phyloP scores from a whole-genome alignment of 2,113 vertebrate genomes.

The Rutilus rutilus region DNA sequence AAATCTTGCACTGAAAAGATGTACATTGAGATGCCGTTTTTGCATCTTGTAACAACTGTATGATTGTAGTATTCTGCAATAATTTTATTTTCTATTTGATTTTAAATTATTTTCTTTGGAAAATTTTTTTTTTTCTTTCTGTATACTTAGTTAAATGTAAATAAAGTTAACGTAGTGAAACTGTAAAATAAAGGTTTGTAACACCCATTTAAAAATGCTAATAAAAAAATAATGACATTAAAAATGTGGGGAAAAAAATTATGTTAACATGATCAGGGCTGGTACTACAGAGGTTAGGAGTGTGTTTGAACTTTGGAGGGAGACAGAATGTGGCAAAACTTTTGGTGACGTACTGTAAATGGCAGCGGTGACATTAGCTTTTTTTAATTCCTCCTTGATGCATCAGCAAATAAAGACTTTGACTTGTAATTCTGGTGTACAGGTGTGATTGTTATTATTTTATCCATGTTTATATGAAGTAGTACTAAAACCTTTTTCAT shows the following conservation, averaged over 20 bases:
- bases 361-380: slow-evolving; percentile 69
- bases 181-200: slow-evolving; percentile 80
- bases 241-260: slow-evolving; percentile 23
- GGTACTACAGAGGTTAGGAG: slow-evolving; percentile 47
- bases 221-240: slow-evolving; percentile 58
- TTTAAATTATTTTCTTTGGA: slow-evolving; percentile 84
- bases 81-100: slow-evolving; percentile 82
- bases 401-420: slow-evolving; percentile 72
- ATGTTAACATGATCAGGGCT: slow-evolving; percentile 72
- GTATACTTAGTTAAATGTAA: slow-evolving; percentile 89
- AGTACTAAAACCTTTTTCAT: not conserved
- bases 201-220: slow-evolving; percentile 65
- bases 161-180: slow-evolving; percentile 90
- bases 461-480: not conserved
- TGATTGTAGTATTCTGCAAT: slow-evolving; percentile 98
- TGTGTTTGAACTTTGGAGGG: slow-evolving; percentile 34
- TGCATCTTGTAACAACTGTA: slow-evolving; percentile 90
- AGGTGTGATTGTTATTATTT: not conserved
- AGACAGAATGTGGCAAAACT: not conserved
- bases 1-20: slow-evolving; percentile 96
- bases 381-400: slow-evolving; percentile 67
- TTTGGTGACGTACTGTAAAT: slow-evolving; percentile 60
- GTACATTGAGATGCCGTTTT: slow-evolving; percentile 90
- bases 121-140: slow-evolving; percentile 65
- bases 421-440: slow-evolving; percentile 42